These are phyloP conservation scores for Fabriciana adippe DNA, from an alignment of 2,888 invertebrate genomes.

Conservation along the genomic window DNA sequence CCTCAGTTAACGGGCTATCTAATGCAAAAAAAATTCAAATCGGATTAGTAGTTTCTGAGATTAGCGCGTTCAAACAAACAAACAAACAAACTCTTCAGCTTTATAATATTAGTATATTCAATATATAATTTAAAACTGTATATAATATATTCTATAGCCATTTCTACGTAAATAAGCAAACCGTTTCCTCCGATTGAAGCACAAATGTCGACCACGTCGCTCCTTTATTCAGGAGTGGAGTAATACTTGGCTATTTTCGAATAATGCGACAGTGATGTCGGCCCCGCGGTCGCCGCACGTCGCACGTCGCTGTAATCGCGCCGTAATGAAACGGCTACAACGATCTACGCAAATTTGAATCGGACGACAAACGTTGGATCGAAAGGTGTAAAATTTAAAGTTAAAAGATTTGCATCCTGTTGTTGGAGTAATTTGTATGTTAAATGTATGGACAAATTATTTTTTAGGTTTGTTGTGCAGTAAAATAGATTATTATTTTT, in stretches of 20 bases:
- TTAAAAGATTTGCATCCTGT: background rate
- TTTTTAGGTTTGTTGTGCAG: too few relatives aligned
- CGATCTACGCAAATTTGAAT: constrained; percentile 16
- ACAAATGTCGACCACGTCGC: constrained; percentile 1
- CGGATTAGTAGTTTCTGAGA: too few relatives aligned
- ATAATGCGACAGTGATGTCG: constrained; percentile 33
- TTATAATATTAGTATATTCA: too few relatives aligned
- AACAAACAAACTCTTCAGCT: too few relatives aligned
- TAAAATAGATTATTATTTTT: too few relatives aligned
- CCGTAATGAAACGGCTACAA: constrained; percentile 13
- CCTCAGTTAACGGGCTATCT: too few relatives aligned
- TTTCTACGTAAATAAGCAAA: background rate
- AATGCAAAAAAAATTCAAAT: too few relatives aligned
- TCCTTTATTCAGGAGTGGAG: background rate
- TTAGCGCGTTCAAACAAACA: too few relatives aligned
- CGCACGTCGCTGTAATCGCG: constrained; percentile 9
- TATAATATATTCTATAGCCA: too few relatives aligned
- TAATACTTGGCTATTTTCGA: constrained; percentile 23
- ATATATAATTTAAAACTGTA: too few relatives aligned
- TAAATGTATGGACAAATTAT: too few relatives aligned
- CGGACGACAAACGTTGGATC: constrained; percentile 1
- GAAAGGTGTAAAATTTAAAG: background rate
- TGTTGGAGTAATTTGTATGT: background rate
- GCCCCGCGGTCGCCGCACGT: constrained; percentile 19
- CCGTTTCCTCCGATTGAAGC: background rate